Percentiles rank a stretch among this genome's conserved stretches.
phyloP scores from a whole-genome alignment of 2,888 invertebrate genomes.

The Caenorhabditis japonica region DNA sequence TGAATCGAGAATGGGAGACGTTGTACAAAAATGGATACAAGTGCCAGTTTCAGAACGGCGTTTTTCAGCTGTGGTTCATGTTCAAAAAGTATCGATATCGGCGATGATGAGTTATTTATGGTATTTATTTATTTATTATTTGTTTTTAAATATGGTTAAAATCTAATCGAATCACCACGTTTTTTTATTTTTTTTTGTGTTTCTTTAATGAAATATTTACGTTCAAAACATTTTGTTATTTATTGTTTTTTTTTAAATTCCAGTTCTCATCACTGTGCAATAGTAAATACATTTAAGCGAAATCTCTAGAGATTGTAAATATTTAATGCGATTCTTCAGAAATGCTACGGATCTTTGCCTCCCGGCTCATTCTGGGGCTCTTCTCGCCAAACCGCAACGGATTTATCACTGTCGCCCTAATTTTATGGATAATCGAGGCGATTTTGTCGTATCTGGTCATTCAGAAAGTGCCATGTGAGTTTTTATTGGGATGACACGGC shows the following conservation, averaged over 20 bases:
- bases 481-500: no score
- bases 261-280: not conserved
- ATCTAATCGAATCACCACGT: no score
- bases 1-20: slow-evolving; percentile 97
- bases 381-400: slow-evolving; percentile 52
- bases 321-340: no score
- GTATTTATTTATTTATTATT: slow-evolving; percentile 5
- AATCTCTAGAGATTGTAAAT: no score
- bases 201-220: not conserved
- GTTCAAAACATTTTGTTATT: not conserved
- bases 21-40: slow-evolving; percentile 93
- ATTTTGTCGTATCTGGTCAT: slow-evolving; percentile 64
- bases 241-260: not conserved
- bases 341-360: slow-evolving; percentile 9
- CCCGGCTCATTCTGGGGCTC: slow-evolving; percentile 11
- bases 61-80: slow-evolving; percentile 99
- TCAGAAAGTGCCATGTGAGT: slow-evolving; percentile 68
- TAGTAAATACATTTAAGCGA: not conserved
- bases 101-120: slow-evolving; percentile 76
- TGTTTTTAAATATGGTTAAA: no score
- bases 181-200: slow-evolving; percentile 1
- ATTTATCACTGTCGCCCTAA: slow-evolving; percentile 52
- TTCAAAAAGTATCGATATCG: slow-evolving; percentile 97
- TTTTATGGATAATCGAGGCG: slow-evolving; percentile 58
- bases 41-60: slow-evolving; percentile 99